A percentile compares a stretch with the other conserved stretches of the same genome.
Conservation (phyloP, 2,888 invertebrate genomes). For the Acrocera orbiculus region DNA sequence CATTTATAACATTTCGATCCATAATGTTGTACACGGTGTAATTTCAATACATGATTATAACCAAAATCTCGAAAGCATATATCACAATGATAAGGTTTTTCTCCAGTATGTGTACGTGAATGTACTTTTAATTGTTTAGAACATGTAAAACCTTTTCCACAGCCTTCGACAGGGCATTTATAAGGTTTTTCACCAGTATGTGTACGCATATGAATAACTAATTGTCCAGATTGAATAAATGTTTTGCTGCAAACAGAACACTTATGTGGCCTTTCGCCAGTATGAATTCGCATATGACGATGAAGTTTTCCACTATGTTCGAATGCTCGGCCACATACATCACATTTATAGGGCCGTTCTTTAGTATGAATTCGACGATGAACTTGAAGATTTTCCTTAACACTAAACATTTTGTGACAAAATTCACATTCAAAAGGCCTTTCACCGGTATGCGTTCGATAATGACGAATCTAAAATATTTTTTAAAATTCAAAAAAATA, state of each 20-base stretch:
- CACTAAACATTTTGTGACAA: conserved; percentile 82
- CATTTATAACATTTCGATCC: conserved; percentile 86
- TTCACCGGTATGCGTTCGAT: conserved; percentile 79
- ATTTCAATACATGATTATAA: conserved; percentile 76
- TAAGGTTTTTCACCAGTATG: conserved; percentile 79
- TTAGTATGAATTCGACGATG: conserved; percentile 81
- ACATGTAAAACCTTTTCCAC: conserved; percentile 81
- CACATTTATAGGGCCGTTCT: conserved; percentile 77
- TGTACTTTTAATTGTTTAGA: conserved; percentile 84
- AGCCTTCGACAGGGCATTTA: conserved; percentile 61
- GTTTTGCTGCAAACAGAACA: conserved; percentile 77
- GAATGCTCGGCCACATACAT: conserved; percentile 73
- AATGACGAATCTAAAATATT: conserved; percentile 48
- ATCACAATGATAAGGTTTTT: conserved; percentile 79
- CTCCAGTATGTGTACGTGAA: conserved; percentile 78
- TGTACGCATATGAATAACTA: conserved; percentile 79
- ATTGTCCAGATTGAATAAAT: conserved; percentile 78
- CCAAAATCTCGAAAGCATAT: conserved; percentile 82
- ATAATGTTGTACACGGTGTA: conserved; percentile 79
- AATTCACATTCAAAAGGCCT: conserved; percentile 83
- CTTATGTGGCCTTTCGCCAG: conserved; percentile 74
- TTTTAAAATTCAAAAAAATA: background rate
- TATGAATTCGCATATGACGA: conserved; percentile 80
- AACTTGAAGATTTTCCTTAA: conserved; percentile 80
- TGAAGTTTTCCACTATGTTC: conserved; percentile 82